These are phyloP conservation scores for Heliocidaris erythrogramma DNA, from an alignment of 35 echinoderm and acorn worm genomes.

Conservation along the genomic window DNA sequence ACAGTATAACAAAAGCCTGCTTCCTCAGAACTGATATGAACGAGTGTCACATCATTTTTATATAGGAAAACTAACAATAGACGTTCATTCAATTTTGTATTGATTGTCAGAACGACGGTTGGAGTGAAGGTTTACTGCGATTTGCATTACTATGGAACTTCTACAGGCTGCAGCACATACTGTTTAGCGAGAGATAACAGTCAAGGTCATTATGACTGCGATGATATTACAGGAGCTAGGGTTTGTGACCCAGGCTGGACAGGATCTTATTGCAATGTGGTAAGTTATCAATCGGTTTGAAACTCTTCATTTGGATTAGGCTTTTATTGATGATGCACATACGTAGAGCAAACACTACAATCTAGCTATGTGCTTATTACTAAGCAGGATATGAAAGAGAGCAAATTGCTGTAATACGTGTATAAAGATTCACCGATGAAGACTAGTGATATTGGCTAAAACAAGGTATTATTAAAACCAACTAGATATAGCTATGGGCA, in stretches of 20 bases:
- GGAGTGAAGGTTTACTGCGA: constrained; percentile 36
- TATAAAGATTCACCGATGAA: too few relatives aligned
- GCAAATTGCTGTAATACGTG: too few relatives aligned
- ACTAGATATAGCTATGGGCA: too few relatives aligned
- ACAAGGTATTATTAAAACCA: too few relatives aligned
- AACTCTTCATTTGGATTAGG: not conserved
- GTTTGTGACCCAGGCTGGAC: constrained; percentile 62
- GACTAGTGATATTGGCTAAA: too few relatives aligned
- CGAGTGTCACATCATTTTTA: too few relatives aligned
- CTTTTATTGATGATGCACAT: not conserved
- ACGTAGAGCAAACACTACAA: too few relatives aligned
- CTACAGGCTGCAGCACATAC: constrained; percentile 31
- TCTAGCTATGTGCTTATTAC: too few relatives aligned
- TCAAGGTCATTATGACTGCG: constrained; percentile 71
- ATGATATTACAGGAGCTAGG: constrained; percentile 65
- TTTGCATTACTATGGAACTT: constrained; percentile 39
- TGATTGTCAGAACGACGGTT: constrained; percentile 6
- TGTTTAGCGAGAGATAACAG: constrained; percentile 39
- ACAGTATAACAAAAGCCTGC: too few relatives aligned
- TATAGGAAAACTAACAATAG: not conserved
- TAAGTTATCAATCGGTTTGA: not conserved
- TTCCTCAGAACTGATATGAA: too few relatives aligned
- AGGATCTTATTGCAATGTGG: constrained; percentile 32
- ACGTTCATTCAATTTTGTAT: not conserved
- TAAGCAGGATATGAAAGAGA: too few relatives aligned